A percentile compares a stretch with the other conserved stretches of the same genome.
These are phyloP conservation scores for Meteorus sp. DNA, from an alignment of 1,140 invertebrate genomes.

Conservation along the genomic window DNA sequence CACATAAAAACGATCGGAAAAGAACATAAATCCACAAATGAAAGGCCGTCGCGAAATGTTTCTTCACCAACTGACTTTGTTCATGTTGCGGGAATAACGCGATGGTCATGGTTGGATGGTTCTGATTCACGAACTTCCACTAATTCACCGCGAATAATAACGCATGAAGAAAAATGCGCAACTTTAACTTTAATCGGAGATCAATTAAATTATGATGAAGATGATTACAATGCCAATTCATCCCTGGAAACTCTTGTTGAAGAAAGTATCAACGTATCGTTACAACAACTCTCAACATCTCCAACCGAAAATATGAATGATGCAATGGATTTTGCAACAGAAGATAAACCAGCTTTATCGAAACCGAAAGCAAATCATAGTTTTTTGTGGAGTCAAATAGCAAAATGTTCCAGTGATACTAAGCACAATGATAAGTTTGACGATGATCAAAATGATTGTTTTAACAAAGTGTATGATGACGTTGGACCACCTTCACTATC, in stretches of 20 bases:
- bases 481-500: conserved; percentile 30
- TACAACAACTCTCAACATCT: conserved; percentile 2
- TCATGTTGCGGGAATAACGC: conserved; percentile 48
- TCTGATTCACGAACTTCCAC: not conserved
- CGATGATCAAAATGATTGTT: conserved; percentile 20
- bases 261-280: not conserved
- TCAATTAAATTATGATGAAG: not conserved
- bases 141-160: conserved; percentile 38
- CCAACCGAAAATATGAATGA: not conserved
- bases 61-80: conserved; percentile 51
- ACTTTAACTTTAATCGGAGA: conserved; percentile 26
- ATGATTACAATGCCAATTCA: not conserved
- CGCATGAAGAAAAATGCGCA: conserved; percentile 44
- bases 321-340: not conserved
- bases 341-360: not conserved
- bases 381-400: conserved; percentile 45
- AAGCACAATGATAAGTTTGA: conserved; percentile 16
- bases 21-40: conserved; percentile 18
- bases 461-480: conserved; percentile 45
- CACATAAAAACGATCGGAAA: conserved; percentile 24
- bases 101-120: conserved; percentile 19
- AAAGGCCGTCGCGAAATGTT: conserved; percentile 32
- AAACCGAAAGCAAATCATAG: conserved; percentile 38
- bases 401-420: not conserved
- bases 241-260: conserved; percentile 5